Evolutionary conservation across 2,113 vertebrate species (phyloP).

Genomic region (Cynocephalus volans): DNA sequence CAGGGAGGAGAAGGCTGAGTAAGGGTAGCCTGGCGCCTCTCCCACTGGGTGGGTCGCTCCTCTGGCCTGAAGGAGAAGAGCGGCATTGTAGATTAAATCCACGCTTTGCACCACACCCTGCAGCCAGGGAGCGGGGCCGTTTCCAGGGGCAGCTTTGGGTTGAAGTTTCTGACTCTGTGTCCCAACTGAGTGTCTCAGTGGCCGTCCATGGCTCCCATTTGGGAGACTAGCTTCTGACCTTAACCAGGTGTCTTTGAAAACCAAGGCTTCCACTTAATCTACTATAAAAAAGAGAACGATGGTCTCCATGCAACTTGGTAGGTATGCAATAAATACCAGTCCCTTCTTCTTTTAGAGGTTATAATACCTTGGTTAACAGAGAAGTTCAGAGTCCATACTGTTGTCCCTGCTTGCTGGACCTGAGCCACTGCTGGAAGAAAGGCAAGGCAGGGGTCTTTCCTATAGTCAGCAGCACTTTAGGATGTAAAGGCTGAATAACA

Average conservation of each 20-base stretch:
- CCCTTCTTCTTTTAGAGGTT: no score
- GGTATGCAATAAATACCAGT: not conserved
- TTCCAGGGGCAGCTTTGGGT: not conserved
- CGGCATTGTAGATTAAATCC: constrained; percentile 66
- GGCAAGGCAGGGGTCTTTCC: accelerated
- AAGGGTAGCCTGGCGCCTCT: not conserved
- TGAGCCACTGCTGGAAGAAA: not conserved
- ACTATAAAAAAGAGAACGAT: not conserved
- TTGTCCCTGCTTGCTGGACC: no score
- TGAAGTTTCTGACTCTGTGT: not conserved
- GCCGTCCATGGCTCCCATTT: not conserved
- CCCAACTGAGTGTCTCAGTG: not conserved
- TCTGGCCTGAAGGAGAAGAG: not conserved
- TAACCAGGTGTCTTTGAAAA: not conserved
- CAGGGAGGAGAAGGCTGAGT: constrained; percentile 48
- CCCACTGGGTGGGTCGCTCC: not conserved
- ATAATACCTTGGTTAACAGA: not conserved
- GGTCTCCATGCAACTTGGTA: no score
- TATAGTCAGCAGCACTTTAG: no score
- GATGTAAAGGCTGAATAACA: not conserved
- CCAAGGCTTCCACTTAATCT: not conserved
- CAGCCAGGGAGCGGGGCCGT: not conserved
- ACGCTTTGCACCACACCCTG: not conserved
- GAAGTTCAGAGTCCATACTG: not conserved
- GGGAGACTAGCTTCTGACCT: not conserved